Conservation (phyloP, 1,140 invertebrate genomes). For the Melitaea cinxia region DNA sequence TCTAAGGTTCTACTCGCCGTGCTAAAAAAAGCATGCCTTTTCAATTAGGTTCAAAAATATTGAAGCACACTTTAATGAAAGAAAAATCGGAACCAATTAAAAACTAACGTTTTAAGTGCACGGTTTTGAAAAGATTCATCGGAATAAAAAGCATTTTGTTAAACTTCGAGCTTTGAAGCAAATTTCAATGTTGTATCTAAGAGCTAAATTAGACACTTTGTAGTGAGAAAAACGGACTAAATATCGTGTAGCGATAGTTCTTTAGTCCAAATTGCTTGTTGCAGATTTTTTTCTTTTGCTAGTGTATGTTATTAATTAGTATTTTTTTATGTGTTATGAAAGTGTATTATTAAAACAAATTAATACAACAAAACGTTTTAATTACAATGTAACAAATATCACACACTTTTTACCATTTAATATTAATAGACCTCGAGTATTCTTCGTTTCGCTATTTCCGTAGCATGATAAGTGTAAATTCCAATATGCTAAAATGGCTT, state of each 20-base stretch:
- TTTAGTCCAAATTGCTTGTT: not conserved
- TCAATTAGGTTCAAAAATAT: not conserved
- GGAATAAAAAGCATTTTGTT: slow-evolving; percentile 14
- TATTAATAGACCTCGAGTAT: too few relatives aligned
- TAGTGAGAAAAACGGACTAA: not conserved
- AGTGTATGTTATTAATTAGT: too few relatives aligned
- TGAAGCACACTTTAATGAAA: slow-evolving; percentile 1
- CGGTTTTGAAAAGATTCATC: slow-evolving; percentile 15
- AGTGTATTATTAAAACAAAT: too few relatives aligned
- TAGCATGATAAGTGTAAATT: not conserved
- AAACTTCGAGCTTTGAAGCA: slow-evolving; percentile 13
- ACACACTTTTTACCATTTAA: too few relatives aligned
- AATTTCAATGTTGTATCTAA: not conserved
- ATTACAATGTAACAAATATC: too few relatives aligned
- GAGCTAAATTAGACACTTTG: slow-evolving; percentile 18
- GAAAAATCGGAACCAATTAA: slow-evolving; percentile 9
- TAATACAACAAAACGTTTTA: too few relatives aligned
- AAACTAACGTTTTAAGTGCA: slow-evolving; percentile 2
- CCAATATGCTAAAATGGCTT: not conserved
- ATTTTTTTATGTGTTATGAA: too few relatives aligned
- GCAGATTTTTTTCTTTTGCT: too few relatives aligned
- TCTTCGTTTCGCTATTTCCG: too few relatives aligned
- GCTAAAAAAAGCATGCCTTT: not conserved
- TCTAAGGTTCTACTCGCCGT: not conserved
- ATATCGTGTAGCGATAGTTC: not conserved